Conservation (phyloP, 2,113 vertebrate genomes). For the Malurus cyaneus region DNA sequence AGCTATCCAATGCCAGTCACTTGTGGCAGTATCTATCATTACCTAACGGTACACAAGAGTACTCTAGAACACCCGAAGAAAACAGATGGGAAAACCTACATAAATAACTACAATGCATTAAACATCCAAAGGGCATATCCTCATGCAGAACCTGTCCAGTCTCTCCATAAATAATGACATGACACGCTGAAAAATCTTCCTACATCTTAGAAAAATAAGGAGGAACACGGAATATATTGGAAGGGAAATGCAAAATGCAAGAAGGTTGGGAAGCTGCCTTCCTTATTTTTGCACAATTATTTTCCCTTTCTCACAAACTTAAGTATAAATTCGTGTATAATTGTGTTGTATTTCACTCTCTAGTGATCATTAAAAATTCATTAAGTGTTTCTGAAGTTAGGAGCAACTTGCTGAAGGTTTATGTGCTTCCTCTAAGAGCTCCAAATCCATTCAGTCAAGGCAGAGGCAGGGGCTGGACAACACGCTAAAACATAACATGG, state of each 20-base stretch:
- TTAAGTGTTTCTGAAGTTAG: background rate
- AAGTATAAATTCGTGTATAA: background rate
- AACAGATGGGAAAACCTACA: background rate
- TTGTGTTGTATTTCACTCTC: background rate
- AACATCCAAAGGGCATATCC: background rate
- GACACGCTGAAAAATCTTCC: background rate
- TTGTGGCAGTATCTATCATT: background rate
- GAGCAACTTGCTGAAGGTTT: background rate
- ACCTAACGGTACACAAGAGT: background rate
- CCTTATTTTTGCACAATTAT: background rate
- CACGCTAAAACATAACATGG: background rate
- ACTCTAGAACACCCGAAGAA: background rate
- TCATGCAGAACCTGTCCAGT: background rate
- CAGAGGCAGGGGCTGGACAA: background rate
- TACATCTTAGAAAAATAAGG: background rate
- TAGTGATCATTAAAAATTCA: background rate
- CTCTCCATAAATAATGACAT: background rate
- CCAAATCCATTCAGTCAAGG: background rate
- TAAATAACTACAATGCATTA: background rate
- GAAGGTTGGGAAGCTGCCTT: background rate
- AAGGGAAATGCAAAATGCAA: background rate
- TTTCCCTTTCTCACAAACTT: background rate
- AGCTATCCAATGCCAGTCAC: background rate
- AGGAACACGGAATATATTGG: background rate
- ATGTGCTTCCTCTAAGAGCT: background rate